Evolutionary conservation across 2,888 invertebrate genomes (phyloP).

Genomic region (Carterocephalus palaemon): DNA sequence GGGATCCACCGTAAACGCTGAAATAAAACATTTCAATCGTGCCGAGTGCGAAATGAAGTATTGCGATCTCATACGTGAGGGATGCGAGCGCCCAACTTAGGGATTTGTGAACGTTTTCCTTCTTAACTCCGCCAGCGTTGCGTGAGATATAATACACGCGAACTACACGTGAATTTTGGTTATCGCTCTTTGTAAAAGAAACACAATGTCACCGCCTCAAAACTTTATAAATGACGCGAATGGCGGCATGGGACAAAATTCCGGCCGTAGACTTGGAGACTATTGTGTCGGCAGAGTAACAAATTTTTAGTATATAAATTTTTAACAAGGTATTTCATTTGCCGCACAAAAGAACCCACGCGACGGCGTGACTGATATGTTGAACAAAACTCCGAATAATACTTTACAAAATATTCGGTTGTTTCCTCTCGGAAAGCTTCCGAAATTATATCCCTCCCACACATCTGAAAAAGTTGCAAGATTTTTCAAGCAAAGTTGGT

Average conservation of each 20-base stretch:
- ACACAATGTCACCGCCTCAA: conserved; percentile 17
- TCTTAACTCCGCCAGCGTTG: conserved; percentile 38
- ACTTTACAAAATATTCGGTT: conserved; percentile 22
- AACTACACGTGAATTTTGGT: conserved; percentile 3
- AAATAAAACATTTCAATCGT: conserved; percentile 73
- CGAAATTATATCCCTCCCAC: conserved; percentile 22
- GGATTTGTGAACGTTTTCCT: conserved; percentile 41
- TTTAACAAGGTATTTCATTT: conserved; percentile 25
- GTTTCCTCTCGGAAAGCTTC: conserved; percentile 18
- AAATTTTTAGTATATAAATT: conserved; percentile 25
- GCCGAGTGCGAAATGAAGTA: conserved; percentile 68
- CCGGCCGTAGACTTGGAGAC: conserved; percentile 14
- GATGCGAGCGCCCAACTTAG: conserved; percentile 51
- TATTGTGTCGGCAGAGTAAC: conserved; percentile 21
- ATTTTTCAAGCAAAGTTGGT: conserved; percentile 40
- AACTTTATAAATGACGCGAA: conserved; percentile 21
- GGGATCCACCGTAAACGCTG: conserved; percentile 54
- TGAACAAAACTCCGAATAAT: conserved; percentile 24
- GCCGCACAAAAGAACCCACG: conserved; percentile 22
- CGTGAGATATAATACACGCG: conserved; percentile 8
- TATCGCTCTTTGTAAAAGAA: conserved; percentile 8
- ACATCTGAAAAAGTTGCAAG: conserved; percentile 25
- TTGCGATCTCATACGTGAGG: conserved; percentile 53
- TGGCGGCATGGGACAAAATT: conserved; percentile 17
- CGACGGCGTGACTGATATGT: conserved; percentile 17